Base-by-base conservation (phyloP, 2,797 vertebrate species). In the Lycodopsis pacificus region DNA sequence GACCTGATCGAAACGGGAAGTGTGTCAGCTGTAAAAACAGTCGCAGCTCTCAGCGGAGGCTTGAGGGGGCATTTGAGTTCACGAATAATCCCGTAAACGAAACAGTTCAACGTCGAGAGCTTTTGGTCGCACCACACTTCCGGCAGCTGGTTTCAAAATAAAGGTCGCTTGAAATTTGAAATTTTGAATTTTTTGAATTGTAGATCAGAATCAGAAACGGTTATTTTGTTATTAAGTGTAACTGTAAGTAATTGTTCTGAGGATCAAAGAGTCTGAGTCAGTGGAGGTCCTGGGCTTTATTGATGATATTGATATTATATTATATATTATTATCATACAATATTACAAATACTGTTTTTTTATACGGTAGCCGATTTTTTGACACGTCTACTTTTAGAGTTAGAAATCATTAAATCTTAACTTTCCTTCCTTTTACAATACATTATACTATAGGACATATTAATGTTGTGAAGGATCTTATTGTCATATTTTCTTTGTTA, bases 1-100 rank as follows among this genome's bases (percentile, higher is more conserved):
- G 81, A 90, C 88, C 91, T 91, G 90, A 4, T 77, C 38, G 65
- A 77, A 75, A 66, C 19, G 71, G 87, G 81, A 90, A 83, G 70
- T 79, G 84, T 82, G 81, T 91, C 90, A 91, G 81, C 82, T 84
- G 83, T 81, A 59, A 79, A 83, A 87, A 91, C 90, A 89, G 76
- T 76, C 59, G 75, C 73, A 59, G 77, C 51, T 77, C 76, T 79
- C 74, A 48, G 72, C 64, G 56, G 79, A 22, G 57, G 69, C 38
- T 5, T 27, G 44, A 25, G 64, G 65, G 89, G 81, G 79, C 73
- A 90, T 76, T 56, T 75, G 79, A 92, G 89, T 91, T 93, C 87
- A 92, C 79, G 15, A 59, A 72, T 76, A 73, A 86, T 72, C 77
- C 73, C 76, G 76, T 13, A 49, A 13, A 57, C 30, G 1, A 12